phyloP scores from a whole-genome alignment of 2,888 invertebrate species.

The Liopterus haemorrhoidalis region DNA sequence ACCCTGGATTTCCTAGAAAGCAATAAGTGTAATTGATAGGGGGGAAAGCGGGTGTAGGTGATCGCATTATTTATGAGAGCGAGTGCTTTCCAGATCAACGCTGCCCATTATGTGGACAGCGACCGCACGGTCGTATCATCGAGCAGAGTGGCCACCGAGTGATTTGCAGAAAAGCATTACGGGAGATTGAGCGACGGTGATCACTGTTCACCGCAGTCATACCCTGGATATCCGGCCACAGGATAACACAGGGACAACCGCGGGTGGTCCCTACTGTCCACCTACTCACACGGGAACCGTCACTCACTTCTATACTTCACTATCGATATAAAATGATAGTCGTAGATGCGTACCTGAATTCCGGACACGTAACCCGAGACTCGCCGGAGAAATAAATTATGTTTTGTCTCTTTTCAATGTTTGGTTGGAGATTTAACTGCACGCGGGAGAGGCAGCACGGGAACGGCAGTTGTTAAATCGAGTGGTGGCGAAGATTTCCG shows the following conservation, averaged over 20 bases:
- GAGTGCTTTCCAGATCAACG: conserved; percentile 42
- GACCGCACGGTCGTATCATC: too few relatives aligned
- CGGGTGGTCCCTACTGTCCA: conserved; percentile 12
- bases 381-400: conserved; percentile 22
- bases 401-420: conserved; percentile 25
- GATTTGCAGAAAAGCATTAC: too few relatives aligned
- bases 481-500: conserved; percentile 40
- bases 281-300: conserved; percentile 18
- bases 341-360: too few relatives aligned
- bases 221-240: not conserved
- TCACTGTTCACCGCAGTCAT: conserved; percentile 20
- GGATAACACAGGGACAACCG: conserved; percentile 3
- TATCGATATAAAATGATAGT: too few relatives aligned
- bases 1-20: conserved; percentile 23
- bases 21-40: conserved; percentile 42
- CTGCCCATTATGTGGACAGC: conserved; percentile 41
- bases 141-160: too few relatives aligned
- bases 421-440: conserved; percentile 24
- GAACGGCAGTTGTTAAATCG: conserved; percentile 37
- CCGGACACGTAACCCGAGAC: conserved; percentile 14
- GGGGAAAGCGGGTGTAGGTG: conserved; percentile 38
- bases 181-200: conserved; percentile 12
- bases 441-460: conserved; percentile 32
- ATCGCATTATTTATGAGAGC: conserved; percentile 43
- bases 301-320: too few relatives aligned